phyloP scores from a whole-genome alignment of 1,140 invertebrate species.

The Hyles euphorbiae region DNA sequence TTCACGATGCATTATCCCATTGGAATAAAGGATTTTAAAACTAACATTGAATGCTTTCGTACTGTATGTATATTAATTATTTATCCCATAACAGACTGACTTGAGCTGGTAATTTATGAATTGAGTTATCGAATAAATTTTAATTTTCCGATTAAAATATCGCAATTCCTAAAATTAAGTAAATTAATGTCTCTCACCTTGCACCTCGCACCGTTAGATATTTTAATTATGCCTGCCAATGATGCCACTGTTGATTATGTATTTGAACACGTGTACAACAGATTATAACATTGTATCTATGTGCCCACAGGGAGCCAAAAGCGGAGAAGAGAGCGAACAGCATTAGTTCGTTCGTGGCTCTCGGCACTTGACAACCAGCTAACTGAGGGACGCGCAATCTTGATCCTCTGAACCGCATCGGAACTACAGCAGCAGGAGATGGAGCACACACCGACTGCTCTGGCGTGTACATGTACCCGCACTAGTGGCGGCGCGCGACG shows the following conservation, averaged over 20 bases:
- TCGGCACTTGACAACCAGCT: conserved; percentile 76
- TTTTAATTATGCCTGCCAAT: conserved; percentile 8
- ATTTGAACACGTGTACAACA: background rate
- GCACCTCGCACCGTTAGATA: conserved; percentile 40
- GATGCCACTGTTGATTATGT: background rate
- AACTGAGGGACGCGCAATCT: conserved; percentile 66
- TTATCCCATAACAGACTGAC: no score
- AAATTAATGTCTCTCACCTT: conserved; percentile 30
- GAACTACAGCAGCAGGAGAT: conserved; percentile 36
- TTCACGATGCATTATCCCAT: no score
- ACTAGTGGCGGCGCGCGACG: conserved; percentile 26
- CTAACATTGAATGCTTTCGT: no score
- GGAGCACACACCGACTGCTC: conserved; percentile 29
- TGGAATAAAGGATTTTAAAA: no score
- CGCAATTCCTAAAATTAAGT: no score
- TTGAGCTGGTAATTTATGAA: no score
- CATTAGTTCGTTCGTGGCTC: conserved; percentile 75
- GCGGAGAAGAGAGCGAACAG: conserved; percentile 76
- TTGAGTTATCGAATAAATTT: no score
- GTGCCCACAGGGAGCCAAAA: conserved; percentile 71
- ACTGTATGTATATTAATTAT: no score
- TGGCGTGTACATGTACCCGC: conserved; percentile 28
- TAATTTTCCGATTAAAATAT: no score
- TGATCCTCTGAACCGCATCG: conserved; percentile 57
- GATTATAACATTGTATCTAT: conserved; percentile 5